Base-by-base conservation (phyloP, 2,113 vertebrate species). In the Lophura nycthemera region DNA sequence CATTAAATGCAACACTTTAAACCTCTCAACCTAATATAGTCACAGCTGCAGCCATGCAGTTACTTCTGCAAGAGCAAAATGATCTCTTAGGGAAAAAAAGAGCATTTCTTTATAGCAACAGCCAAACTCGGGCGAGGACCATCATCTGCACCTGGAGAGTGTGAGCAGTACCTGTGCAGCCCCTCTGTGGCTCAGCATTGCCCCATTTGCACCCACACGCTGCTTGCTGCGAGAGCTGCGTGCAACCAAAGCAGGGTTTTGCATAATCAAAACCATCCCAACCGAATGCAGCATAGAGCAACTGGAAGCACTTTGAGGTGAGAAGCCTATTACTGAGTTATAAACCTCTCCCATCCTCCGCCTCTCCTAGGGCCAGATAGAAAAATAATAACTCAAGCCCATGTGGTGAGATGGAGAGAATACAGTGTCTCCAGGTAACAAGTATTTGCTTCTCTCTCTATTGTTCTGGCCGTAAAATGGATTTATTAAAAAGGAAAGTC, bases 21-120 rank as follows among this genome's bases (percentile, higher is more conserved):
- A 19, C 36, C 0, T 2, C 3, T 1, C 45, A 4, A 0, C 64
- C 45, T 2, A 0, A 9, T 5, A 6, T 10, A 1, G 47, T 4
- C 61, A 13, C 48, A 21, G 83, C 74, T 30, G 34, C 93, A 63
- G 84, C 1, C 25, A 25, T 2, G 1, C 21, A 12, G 38, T 1
- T 10, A 64, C 89, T 56, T 19, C 86, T 38, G 36, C 69, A 4
- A 48, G 3, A 0, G 5, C 66, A 61, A 42, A 91, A 74, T 8
- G 50, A 82, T 5, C 10, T 56, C 34, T 72, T 16, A 0, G 13
- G 25, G 18, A 34, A 17, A 20, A 2, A 65, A 24, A 3, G 4
- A 8, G 0, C 2, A 1, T 50, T 74, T 87, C n/a, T 24, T 18
- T 3, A 0, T 32, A 75, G 21, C 6, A 15, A 4, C 11, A 38